phyloP scores from a whole-genome alignment of 2,113 vertebrate species.

The Lutjanus erythropterus region DNA sequence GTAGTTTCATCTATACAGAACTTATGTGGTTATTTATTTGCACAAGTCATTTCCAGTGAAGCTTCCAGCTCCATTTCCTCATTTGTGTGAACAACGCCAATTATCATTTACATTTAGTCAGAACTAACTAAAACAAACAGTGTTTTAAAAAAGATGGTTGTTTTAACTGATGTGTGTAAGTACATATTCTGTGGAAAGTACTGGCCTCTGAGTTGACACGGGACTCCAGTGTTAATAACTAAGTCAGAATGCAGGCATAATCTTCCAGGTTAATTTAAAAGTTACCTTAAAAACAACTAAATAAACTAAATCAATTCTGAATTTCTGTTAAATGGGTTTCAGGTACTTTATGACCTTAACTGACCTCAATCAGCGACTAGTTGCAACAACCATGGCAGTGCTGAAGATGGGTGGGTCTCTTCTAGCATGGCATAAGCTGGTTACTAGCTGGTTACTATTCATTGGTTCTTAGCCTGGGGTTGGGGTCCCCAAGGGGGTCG shows the following conservation, averaged over 20 bases:
- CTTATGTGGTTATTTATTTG: no score
- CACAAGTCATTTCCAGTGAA: no score
- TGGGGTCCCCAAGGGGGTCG: no score
- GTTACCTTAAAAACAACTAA: no score
- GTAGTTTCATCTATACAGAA: no score
- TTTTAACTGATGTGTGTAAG: not conserved
- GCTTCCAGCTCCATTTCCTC: no score
- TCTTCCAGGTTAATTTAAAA: not conserved
- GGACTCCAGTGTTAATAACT: not conserved
- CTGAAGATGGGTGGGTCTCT: not conserved
- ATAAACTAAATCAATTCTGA: no score
- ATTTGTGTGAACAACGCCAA: no score
- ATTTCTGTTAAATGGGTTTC: not conserved
- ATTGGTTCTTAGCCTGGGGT: no score
- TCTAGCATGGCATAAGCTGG: not conserved
- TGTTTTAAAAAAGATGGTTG: not conserved
- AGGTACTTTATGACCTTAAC: not conserved
- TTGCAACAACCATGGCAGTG: not conserved
- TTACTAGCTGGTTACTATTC: no score
- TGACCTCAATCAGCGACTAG: not conserved
- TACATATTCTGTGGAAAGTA: not conserved
- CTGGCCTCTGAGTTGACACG: not conserved
- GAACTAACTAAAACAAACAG: not conserved
- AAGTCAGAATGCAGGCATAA: not conserved
- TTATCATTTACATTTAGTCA: not conserved